Conservation (phyloP, 2,113 vertebrate species). For the Cyanocitta stelleri region DNA sequence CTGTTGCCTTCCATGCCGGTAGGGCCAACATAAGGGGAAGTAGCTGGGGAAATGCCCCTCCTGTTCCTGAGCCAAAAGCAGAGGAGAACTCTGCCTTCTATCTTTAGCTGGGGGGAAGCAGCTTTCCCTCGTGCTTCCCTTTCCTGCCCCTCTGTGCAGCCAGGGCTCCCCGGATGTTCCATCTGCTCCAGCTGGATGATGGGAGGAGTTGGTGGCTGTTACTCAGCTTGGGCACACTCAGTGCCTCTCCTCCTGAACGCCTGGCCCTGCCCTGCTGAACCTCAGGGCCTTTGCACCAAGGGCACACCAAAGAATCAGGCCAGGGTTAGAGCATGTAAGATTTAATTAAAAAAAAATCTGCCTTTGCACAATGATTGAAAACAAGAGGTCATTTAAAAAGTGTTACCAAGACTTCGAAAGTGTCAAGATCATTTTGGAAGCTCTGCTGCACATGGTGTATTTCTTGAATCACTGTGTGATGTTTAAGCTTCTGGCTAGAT, state of each 20-base stretch:
- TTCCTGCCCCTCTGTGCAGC: neutral
- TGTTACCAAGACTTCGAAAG: neutral
- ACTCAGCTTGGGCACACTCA: fast-evolving
- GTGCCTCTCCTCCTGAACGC: neutral
- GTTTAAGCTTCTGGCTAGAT: neutral
- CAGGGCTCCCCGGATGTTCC: fast-evolving
- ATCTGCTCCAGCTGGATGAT: neutral
- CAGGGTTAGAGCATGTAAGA: neutral
- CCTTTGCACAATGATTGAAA: neutral
- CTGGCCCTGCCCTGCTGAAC: neutral
- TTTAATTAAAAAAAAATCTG: neutral
- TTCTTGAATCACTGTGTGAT: neutral
- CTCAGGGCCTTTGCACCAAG: neutral
- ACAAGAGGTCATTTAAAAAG: neutral
- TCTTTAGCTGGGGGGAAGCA: conserved; percentile 36
- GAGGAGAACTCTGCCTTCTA: conserved; percentile 29
- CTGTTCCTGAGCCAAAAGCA: conserved; percentile 43
- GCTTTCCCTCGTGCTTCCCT: conserved; percentile 47
- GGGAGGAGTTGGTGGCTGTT: neutral
- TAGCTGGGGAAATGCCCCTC: conserved; percentile 46
- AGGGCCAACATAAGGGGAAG: conserved; percentile 33
- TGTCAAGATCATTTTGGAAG: neutral
- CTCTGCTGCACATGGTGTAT: neutral
- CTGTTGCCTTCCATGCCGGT: neutral
- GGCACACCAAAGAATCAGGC: neutral